These are phyloP conservation scores for Haemorhous mexicanus DNA, from an alignment of 2,113 vertebrate species.

Conservation along the genomic window DNA sequence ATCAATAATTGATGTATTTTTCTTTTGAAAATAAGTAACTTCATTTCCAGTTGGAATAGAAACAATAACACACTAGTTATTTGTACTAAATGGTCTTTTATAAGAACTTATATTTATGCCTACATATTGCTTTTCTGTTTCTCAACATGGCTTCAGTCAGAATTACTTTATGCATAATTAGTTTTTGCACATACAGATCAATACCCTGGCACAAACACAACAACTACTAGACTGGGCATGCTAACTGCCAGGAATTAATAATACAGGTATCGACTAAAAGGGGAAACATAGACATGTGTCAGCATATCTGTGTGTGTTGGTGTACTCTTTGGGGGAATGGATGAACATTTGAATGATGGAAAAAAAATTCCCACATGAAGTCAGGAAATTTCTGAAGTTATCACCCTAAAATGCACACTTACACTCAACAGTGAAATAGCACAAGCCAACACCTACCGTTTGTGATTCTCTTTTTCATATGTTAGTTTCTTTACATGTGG, in stretches of 20 bases:
- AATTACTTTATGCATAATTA: neutral
- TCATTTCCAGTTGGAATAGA: slow-evolving; percentile 30
- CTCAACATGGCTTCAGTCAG: neutral
- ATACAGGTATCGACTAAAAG: neutral
- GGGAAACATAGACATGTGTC: neutral
- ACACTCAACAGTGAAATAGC: neutral
- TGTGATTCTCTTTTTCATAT: neutral
- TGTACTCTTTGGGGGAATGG: accelerated
- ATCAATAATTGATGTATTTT: slow-evolving; percentile 62
- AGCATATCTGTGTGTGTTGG: neutral
- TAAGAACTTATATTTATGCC: slow-evolving; percentile 19
- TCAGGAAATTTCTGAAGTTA: neutral
- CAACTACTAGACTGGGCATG: neutral
- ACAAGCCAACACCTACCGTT: neutral
- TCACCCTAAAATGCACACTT: neutral
- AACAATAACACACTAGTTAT: slow-evolving; percentile 1
- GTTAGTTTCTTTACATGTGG: neutral
- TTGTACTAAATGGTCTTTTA: slow-evolving; percentile 45
- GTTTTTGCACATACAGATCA: neutral
- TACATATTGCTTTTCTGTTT: slow-evolving; percentile 5
- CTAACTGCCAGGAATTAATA: neutral
- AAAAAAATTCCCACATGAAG: accelerated
- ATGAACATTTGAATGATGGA: neutral
- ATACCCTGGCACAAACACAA: neutral
- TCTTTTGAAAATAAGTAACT: slow-evolving; percentile 53